Base-by-base conservation (phyloP, 2,888 invertebrate genomes). In the Parnassius orleans region DNA sequence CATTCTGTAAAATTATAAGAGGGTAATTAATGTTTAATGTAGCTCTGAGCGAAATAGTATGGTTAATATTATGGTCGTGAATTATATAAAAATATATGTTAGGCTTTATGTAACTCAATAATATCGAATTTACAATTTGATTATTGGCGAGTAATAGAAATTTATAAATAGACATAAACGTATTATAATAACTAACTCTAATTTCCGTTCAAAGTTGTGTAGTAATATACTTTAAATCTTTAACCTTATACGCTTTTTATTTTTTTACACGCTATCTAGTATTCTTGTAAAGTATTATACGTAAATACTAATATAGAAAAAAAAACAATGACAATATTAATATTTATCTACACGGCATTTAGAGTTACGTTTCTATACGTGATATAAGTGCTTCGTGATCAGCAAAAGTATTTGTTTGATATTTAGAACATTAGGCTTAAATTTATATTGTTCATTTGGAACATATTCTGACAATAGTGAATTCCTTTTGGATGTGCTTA, bases 281-380 rank as follows among this genome's bases (percentile, higher is more conserved):
- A 77, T 78, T 78, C 74, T 84, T 89, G 84, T 89, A 85, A 86
- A 83, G 79, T 86, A 83, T 78, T 77, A 85, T 87, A 83, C 73
- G 82, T 80, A 84, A 81, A 84, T 81, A 84, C 81, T 83, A 83
- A 76, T 85, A 83, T 83, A 86, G 86, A 85, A 33, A 86, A 85
- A 85, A 83, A 73, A 76, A 77, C 71, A 86, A 88, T 90, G 90
- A 91, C 90, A 91, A 91, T 91, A 91, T 90, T 90, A 87, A 85
- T 86, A 83, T 80, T 75, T 85, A 88, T 86, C 85, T 87, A 85
- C 81, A 83, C 79, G 79, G 81, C 83, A 78, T 81, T 83, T 87
- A 87, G 87, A 78, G 65, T 85, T 87, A 87, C 78, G 77, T 86
- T 81, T 82, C 79, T 78, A 81, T 83, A 81, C 79, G 81, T 86